Percentiles rank a stretch among this genome's conserved stretches.
Conservation (phyloP, 37 sponge, comb jelly and placozoan genomes). For the Halisarca cf. caerulea region DNA sequence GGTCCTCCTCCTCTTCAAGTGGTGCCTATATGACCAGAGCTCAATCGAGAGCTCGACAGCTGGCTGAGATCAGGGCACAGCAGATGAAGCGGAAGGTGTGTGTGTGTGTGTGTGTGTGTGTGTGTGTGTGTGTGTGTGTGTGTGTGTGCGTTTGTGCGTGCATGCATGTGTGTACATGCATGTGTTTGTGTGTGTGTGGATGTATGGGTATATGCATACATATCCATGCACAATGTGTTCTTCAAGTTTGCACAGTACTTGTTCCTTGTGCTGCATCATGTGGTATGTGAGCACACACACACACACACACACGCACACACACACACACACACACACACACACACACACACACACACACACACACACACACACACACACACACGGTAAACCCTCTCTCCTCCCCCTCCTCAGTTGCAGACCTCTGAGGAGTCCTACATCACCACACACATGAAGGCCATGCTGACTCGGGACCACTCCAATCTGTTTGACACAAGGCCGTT, state of each 20-base stretch:
- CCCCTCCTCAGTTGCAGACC: not conserved
- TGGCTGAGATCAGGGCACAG: conserved; percentile 27
- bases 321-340: too few species aligned
- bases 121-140: not conserved
- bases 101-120: not conserved
- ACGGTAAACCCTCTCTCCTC: not conserved
- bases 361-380: too few species aligned
- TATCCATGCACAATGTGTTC: too few species aligned
- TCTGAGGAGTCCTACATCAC: not conserved
- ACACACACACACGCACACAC: not conserved
- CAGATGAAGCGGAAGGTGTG: conserved; percentile 6
- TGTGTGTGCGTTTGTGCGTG: not conserved
- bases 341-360: not conserved
- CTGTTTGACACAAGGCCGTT: conserved; percentile 1
- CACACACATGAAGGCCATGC: conserved; percentile 26
- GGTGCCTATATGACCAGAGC: conserved; percentile 17
- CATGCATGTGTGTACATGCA: not conserved
- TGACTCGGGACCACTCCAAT: not conserved
- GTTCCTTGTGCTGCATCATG: too few species aligned
- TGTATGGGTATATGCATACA: too few species aligned
- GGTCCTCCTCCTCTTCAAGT: not conserved
- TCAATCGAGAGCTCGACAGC: conserved; percentile 4
- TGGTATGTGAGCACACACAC: too few species aligned
- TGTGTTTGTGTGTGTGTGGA: not conserved
- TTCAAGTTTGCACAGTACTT: too few species aligned